Evolutionary conservation across 2,888 invertebrate genomes (phyloP).

Genomic region (Patella pellucida): DNA sequence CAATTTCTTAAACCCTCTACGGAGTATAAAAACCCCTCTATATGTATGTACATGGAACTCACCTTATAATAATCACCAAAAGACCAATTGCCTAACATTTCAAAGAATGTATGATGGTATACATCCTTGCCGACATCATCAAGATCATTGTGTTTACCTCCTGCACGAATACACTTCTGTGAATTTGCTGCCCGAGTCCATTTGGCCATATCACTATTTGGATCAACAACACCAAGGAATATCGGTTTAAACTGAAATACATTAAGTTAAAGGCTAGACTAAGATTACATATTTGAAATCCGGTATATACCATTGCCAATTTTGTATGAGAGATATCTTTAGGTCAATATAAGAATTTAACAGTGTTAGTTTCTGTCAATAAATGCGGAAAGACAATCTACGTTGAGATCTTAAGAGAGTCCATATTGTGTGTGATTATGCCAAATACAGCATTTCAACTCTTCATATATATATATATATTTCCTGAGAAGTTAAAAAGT

Average conservation of each 20-base stretch:
- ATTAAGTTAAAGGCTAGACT: conserved; percentile 16
- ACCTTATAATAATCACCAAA: conserved; percentile 99
- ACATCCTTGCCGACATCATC: conserved; percentile 99
- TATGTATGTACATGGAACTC: no score
- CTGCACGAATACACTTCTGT: conserved; percentile 99
- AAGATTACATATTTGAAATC: no score
- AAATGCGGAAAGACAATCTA: neutral
- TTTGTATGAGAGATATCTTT: neutral
- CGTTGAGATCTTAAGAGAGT: conserved; percentile 4
- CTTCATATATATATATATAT: no score
- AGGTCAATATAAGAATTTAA: neutral
- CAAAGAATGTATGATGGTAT: conserved; percentile 99
- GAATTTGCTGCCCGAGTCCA: conserved; percentile 90
- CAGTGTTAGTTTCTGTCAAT: neutral
- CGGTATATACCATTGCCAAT: no score
- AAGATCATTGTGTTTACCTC: conserved; percentile 99
- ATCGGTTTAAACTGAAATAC: conserved; percentile 90
- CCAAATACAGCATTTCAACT: no score
- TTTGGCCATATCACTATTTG: conserved; percentile 94
- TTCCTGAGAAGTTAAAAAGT: no score
- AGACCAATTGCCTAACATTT: conserved; percentile 99
- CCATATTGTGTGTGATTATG: no score
- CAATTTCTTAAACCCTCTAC: no score
- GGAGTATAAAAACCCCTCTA: no score
- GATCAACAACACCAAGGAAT: conserved; percentile 95